phyloP scores from a whole-genome alignment of 2,113 vertebrate species.

The Bombycilla garrulus region DNA sequence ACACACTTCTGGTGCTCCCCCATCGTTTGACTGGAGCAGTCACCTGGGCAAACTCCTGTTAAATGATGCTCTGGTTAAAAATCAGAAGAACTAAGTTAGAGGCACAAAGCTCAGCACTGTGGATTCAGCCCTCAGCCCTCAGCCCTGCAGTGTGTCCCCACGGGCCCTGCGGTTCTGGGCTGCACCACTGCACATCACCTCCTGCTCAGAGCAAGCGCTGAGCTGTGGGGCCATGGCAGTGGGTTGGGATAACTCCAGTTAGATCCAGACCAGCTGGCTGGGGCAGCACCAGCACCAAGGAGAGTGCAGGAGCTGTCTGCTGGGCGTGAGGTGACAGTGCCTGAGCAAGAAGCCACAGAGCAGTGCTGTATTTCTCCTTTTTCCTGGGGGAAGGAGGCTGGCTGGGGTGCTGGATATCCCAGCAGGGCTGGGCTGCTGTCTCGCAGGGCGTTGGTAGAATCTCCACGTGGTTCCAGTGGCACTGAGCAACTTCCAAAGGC shows the following conservation, averaged over 20 bases:
- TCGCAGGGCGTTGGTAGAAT: rapidly evolving
- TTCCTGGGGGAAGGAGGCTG: neutral
- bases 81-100: neutral
- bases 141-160: rapidly evolving
- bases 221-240: rapidly evolving
- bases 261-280: rapidly evolving
- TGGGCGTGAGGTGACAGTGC: neutral
- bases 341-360: rapidly evolving
- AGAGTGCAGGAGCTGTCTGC: rapidly evolving
- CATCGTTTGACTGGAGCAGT: neutral
- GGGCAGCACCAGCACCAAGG: rapidly evolving
- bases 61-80: neutral
- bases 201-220: rapidly evolving
- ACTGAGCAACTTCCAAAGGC: neutral
- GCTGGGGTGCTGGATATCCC: neutral
- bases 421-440: neutral
- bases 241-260: neutral
- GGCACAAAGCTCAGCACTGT: neutral
- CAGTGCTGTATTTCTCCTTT: neutral
- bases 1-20: neutral
- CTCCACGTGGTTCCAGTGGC: rapidly evolving
- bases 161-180: neutral
- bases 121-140: neutral
- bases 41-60: neutral
- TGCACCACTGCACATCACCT: rapidly evolving